phyloP scores from a whole-genome alignment of 2,113 vertebrate genomes.

The Caranx ignobilis region DNA sequence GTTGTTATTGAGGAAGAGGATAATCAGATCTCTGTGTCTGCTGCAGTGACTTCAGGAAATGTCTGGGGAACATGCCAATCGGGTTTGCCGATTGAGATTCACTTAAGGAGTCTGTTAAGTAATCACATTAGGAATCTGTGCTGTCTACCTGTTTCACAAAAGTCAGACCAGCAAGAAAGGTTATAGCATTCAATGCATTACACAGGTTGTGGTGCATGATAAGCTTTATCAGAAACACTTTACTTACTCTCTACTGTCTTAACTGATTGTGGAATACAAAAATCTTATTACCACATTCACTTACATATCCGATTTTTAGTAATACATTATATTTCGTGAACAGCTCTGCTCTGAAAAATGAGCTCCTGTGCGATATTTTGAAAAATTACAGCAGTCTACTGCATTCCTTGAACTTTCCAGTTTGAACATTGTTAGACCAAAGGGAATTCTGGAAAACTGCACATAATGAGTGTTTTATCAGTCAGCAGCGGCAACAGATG shows the following conservation, averaged over 20 bases:
- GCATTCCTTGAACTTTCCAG: no score
- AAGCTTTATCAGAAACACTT: background rate
- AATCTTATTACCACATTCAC: background rate
- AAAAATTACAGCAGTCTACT: no score
- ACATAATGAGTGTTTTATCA: background rate
- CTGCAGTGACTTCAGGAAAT: constrained; percentile 48
- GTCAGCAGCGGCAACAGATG: background rate
- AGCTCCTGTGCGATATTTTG: no score
- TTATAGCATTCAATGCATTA: constrained; percentile 6
- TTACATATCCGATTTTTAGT: background rate
- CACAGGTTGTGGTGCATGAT: background rate
- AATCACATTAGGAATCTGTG: constrained; percentile 48
- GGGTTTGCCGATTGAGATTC: constrained; percentile 66
- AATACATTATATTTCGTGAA: background rate
- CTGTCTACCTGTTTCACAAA: constrained; percentile 45
- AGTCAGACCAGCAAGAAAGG: constrained; percentile 12
- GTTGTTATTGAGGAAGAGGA: constrained; percentile 34
- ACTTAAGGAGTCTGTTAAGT: constrained; percentile 64
- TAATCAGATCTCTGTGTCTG: constrained; percentile 65
- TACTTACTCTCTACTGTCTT: background rate
- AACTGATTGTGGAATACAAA: background rate
- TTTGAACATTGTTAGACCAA: background rate
- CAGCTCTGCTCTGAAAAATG: background rate
- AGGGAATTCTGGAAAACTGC: background rate
- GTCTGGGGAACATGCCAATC: constrained; percentile 48